phyloP scores from a whole-genome alignment of 2,888 invertebrate species.

The Octonoba sinensis region DNA sequence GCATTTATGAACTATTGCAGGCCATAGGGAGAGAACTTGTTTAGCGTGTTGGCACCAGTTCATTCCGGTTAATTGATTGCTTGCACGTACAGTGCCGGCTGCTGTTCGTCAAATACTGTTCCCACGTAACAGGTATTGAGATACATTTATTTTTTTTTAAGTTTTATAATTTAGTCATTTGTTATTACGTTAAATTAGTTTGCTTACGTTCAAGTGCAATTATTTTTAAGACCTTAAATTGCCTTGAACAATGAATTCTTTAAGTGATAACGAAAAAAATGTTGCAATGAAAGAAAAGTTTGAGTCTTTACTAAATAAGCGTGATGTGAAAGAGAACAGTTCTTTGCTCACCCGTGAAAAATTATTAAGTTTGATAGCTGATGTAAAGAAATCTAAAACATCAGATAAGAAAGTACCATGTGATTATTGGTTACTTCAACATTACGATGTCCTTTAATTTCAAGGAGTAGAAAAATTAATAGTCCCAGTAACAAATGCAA shows the following conservation, averaged over 20 bases:
- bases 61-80: constrained; percentile 8
- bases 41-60: constrained; percentile 9
- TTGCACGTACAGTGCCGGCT: not conserved
- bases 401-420: constrained; percentile 56
- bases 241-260: no score
- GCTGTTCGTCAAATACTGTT: no score
- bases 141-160: no score
- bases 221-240: no score
- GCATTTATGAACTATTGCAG: constrained; percentile 55
- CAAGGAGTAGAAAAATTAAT: constrained; percentile 41
- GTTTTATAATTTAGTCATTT: no score
- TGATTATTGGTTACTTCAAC: constrained; percentile 61
- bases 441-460: constrained; percentile 49
- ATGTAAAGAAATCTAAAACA: constrained; percentile 60
- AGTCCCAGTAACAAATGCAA: constrained; percentile 37
- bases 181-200: no score
- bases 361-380: constrained; percentile 56
- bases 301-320: constrained; percentile 59
- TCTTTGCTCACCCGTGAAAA: constrained; percentile 59
- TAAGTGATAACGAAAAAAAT: no score
- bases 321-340: constrained; percentile 60
- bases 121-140: no score
- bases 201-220: no score
- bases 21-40: constrained; percentile 41
- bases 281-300: constrained; percentile 51